Conservation (phyloP, 2,797 vertebrate genomes). For the Orestias chungarensis region DNA sequence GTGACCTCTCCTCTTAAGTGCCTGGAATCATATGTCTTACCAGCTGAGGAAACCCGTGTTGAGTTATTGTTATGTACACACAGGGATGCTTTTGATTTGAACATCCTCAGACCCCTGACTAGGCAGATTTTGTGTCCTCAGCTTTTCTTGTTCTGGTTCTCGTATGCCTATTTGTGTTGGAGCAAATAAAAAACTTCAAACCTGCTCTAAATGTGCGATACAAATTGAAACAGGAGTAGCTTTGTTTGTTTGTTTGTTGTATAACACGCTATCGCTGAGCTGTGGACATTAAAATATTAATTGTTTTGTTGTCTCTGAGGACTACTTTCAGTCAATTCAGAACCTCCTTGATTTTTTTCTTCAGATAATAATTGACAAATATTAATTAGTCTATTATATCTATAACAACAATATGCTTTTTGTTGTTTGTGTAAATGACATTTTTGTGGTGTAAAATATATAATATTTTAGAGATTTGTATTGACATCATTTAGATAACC, state of each 20-base stretch:
- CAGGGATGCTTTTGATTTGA: conserved; percentile 29
- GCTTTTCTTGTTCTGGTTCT: conserved; percentile 4
- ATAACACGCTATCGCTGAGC: background rate
- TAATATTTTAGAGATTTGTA: background rate
- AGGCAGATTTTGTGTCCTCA: conserved; percentile 9
- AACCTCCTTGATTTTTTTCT: background rate
- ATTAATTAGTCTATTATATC: background rate
- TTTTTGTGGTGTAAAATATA: background rate
- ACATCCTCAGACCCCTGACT: conserved; percentile 15
- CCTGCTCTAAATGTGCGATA: background rate
- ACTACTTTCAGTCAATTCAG: background rate
- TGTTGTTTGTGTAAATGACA: background rate
- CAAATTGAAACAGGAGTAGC: background rate
- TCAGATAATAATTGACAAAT: too few species aligned
- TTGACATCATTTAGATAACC: background rate
- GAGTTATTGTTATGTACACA: conserved; percentile 46
- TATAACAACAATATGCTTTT: background rate
- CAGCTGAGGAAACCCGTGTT: conserved; percentile 49
- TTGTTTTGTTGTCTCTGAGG: background rate
- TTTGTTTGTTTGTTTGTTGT: background rate
- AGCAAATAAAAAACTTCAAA: conserved; percentile 1
- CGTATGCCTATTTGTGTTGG: conserved; percentile 1
- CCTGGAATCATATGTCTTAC: conserved; percentile 58
- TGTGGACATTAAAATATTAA: background rate
- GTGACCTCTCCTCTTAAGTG: conserved; percentile 59